phyloP scores from a whole-genome alignment of 2,113 vertebrate genomes.

The Ceyx cyanopectus region DNA sequence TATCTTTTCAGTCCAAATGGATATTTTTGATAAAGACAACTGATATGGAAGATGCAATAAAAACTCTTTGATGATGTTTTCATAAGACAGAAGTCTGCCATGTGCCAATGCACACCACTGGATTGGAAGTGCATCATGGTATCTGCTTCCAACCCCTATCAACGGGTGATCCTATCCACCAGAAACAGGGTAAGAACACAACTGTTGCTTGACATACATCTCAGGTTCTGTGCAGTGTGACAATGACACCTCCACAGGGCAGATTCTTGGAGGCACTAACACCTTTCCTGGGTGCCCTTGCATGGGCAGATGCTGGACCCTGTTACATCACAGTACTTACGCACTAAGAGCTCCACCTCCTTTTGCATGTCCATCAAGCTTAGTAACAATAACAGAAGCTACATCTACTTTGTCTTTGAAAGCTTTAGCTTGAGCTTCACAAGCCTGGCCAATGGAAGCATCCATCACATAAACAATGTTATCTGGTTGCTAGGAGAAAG shows the following conservation, averaged over 20 bases:
- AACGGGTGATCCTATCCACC: neutral
- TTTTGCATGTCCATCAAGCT: slow-evolving; percentile 97
- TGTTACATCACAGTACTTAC: slow-evolving; percentile 77
- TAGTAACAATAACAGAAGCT: slow-evolving; percentile 97
- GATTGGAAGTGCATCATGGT: neutral
- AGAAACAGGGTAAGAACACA: neutral
- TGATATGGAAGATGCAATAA: neutral
- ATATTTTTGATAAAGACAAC: neutral
- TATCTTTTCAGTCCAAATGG: neutral
- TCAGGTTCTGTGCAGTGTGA: neutral
- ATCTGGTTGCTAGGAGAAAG: slow-evolving; percentile 92
- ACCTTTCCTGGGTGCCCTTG: fast-evolving
- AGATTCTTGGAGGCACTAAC: neutral
- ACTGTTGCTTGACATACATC: neutral
- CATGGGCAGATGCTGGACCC: neutral
- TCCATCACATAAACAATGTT: slow-evolving; percentile 99
- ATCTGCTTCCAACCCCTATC: neutral
- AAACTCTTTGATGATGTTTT: neutral
- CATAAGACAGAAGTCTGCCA: neutral
- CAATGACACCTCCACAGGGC: neutral
- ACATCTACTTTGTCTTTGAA: slow-evolving; percentile 99
- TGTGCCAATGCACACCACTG: neutral
- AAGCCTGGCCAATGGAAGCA: slow-evolving; percentile 97
- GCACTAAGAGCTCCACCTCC: slow-evolving; percentile 97
- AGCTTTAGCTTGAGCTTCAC: slow-evolving; percentile 97